These are phyloP conservation scores for Steinernema khuongi DNA, from an alignment of 1,140 invertebrate genomes.

Conservation along the genomic window DNA sequence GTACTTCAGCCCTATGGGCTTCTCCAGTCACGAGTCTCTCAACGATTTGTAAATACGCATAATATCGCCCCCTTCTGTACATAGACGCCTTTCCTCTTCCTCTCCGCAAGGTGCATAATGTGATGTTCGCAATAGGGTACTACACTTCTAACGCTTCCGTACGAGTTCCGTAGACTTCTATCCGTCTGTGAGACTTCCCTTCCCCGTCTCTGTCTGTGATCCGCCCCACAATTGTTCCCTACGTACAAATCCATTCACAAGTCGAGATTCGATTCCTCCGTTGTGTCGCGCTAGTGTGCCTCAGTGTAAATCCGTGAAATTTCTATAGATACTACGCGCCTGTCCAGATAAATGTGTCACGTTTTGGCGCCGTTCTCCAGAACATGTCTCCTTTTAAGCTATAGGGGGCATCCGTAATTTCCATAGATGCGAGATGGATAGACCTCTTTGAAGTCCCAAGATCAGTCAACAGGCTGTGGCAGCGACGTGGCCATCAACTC, in stretches of 20 bases:
- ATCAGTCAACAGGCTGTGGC: too few relatives aligned
- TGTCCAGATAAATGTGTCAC: too few relatives aligned
- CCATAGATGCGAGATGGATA: too few relatives aligned
- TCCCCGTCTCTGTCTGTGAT: neutral
- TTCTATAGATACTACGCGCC: too few relatives aligned
- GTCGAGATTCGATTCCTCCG: neutral
- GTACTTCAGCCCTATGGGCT: slow-evolving; percentile 9
- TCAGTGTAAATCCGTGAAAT: too few relatives aligned
- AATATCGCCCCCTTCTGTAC: neutral
- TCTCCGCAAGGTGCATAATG: slow-evolving; percentile 6
- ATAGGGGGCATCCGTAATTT: too few relatives aligned
- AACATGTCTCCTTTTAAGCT: too few relatives aligned
- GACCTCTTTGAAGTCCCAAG: too few relatives aligned
- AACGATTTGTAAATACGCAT: slow-evolving; percentile 4
- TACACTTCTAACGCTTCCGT: neutral
- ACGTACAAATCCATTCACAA: neutral
- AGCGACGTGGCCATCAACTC: neutral
- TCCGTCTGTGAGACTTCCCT: too few relatives aligned
- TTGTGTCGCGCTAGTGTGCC: too few relatives aligned
- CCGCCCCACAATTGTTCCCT: neutral
- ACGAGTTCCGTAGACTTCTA: slow-evolving; percentile 5
- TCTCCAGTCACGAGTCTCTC: slow-evolving; percentile 5
- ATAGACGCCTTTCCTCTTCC: neutral
- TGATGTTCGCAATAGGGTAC: slow-evolving; percentile 14
- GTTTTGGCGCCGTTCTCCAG: too few relatives aligned